A percentile compares a stretch with the other conserved stretches of the same genome.
phyloP scores from a whole-genome alignment of 1,140 invertebrate genomes.

The Drosophila trapezifrons region DNA sequence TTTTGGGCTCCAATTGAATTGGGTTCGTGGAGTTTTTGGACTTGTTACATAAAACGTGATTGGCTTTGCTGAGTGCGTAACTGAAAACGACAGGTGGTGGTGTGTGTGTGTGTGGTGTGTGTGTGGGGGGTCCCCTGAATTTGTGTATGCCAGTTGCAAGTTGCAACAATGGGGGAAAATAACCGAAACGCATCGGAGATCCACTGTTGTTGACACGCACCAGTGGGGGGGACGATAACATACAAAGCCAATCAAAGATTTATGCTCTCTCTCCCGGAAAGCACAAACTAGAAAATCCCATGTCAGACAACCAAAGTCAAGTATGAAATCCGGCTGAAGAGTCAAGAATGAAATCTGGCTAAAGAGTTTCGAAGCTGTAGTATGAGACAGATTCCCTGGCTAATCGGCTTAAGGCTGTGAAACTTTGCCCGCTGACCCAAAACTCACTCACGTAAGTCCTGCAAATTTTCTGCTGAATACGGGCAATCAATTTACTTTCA shows the following conservation, averaged over 20 bases:
- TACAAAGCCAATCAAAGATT: conserved; percentile 53
- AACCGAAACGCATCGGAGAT: conserved; percentile 1
- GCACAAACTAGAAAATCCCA: conserved; percentile 23
- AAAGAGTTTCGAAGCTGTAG: conserved; percentile 4
- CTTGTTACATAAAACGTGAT: conserved; percentile 70
- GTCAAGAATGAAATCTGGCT: conserved; percentile 7
- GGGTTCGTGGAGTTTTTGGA: conserved; percentile 48
- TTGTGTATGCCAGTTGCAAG: conserved; percentile 32
- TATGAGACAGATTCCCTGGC: conserved; percentile 33
- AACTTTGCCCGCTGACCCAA: conserved; percentile 30
- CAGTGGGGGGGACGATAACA: not conserved
- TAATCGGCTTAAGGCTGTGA: conserved; percentile 45
- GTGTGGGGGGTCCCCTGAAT: conserved; percentile 1
- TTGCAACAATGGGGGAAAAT: conserved; percentile 25
- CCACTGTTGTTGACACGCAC: not conserved
- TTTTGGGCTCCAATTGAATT: conserved; percentile 75
- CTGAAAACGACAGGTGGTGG: conserved; percentile 36
- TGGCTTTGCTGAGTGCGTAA: conserved; percentile 71
- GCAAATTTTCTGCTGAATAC: conserved; percentile 55
- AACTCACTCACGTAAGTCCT: conserved; percentile 26
- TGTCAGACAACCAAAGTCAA: conserved; percentile 39
- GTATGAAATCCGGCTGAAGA: conserved; percentile 9
- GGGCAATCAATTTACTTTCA: conserved; percentile 72
- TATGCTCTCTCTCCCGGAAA: conserved; percentile 1
- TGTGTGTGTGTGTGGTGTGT: not conserved